Conservation (phyloP, 1,140 invertebrate species). For the Idris sp. region DNA sequence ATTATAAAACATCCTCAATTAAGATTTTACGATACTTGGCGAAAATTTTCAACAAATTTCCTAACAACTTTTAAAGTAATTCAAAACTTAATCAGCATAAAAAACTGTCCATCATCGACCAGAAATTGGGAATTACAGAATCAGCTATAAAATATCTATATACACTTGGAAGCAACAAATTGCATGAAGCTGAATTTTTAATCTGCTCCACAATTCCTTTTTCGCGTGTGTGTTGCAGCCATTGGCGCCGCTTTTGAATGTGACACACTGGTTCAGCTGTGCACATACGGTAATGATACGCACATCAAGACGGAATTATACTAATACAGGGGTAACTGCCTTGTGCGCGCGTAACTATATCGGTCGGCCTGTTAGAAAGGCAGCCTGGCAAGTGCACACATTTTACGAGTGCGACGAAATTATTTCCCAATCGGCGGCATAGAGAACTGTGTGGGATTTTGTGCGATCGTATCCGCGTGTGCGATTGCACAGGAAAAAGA, state of each 20-base stretch:
- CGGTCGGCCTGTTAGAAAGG: slow-evolving; percentile 66
- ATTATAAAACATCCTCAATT: no score
- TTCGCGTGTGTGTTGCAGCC: background rate
- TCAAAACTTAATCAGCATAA: no score
- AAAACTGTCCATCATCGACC: no score
- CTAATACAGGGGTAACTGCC: slow-evolving; percentile 43
- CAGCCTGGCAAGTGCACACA: slow-evolving; percentile 57
- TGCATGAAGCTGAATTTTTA: no score
- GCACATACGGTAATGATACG: slow-evolving; percentile 28
- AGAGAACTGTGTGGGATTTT: slow-evolving; percentile 65
- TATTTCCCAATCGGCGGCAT: slow-evolving; percentile 68
- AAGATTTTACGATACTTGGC: no score
- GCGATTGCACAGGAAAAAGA: slow-evolving; percentile 59
- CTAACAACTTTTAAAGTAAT: no score
- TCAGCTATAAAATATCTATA: no score
- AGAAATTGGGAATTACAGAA: no score
- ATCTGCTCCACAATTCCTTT: no score
- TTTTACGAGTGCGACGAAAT: slow-evolving; percentile 63
- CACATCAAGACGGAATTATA: slow-evolving; percentile 52
- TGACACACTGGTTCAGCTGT: background rate
- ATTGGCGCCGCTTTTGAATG: slow-evolving; percentile 8
- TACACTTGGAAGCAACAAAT: no score
- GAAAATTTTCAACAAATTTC: no score
- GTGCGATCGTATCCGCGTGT: slow-evolving; percentile 64
- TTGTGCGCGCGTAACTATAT: slow-evolving; percentile 51